Evolutionary conservation across 1,140 invertebrate genomes (phyloP).

Genomic region (Drosophila bocki): DNA sequence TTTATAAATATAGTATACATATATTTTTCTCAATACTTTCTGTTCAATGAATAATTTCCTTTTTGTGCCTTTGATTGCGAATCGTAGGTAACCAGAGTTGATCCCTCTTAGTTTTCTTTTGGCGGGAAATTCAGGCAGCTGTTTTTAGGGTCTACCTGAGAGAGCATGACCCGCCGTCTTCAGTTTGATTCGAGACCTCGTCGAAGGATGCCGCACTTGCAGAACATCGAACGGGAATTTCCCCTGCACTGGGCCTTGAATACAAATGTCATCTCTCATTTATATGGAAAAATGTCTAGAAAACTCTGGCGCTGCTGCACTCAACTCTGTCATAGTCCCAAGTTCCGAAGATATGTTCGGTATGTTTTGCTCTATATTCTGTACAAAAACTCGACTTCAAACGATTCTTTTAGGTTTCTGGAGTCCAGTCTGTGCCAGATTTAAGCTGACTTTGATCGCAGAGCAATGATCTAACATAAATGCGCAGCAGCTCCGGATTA

Average conservation of each 20-base stretch:
- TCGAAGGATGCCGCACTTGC: conserved; percentile 35
- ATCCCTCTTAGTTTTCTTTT: conserved; percentile 4
- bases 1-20: background rate
- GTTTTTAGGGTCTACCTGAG: conserved; percentile 22
- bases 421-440: conserved; percentile 56
- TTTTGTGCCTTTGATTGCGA: background rate
- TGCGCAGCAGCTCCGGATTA: conserved; percentile 16
- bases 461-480: conserved; percentile 25
- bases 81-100: conserved; percentile 3
- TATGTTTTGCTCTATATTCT: conserved; percentile 8
- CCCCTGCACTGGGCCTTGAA: conserved; percentile 15
- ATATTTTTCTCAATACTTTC: conserved; percentile 3
- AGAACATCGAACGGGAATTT: conserved; percentile 12
- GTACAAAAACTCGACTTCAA: background rate
- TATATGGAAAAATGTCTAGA: conserved; percentile 16
- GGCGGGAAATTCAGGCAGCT: conserved; percentile 31
- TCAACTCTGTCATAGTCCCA: conserved; percentile 34
- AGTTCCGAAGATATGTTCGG: conserved; percentile 52
- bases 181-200: conserved; percentile 16
- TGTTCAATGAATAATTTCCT: background rate
- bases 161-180: background rate
- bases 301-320: conserved; percentile 30
- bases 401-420: conserved; percentile 39
- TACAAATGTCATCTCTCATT: background rate
- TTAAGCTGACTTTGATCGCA: conserved; percentile 10